These are phyloP conservation scores for Philhelius pedissequus DNA, from an alignment of 2,888 invertebrate genomes.

Conservation along the genomic window DNA sequence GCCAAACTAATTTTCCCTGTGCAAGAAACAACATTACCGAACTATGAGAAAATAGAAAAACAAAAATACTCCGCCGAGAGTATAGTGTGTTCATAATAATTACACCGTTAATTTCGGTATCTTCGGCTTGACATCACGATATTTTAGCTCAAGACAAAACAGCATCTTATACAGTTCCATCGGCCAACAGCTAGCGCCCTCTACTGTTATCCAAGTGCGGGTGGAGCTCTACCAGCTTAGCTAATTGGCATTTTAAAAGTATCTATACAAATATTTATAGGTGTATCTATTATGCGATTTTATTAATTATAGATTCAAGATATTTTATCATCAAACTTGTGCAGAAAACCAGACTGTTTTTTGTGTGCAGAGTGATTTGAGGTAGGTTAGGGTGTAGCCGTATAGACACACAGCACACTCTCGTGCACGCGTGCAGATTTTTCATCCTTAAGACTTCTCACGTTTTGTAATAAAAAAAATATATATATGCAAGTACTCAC, in stretches of 20 bases:
- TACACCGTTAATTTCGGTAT: constrained; percentile 37
- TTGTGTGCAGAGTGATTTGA: background rate
- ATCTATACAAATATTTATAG: background rate
- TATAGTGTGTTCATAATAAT: constrained; percentile 25
- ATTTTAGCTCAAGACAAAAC: constrained; percentile 3
- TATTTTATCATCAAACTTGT: constrained; percentile 52
- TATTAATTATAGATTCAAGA: constrained; percentile 60
- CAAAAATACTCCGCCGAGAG: background rate
- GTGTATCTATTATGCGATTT: background rate
- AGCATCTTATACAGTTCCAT: background rate
- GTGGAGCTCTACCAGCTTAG: constrained; percentile 46
- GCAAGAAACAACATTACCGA: background rate
- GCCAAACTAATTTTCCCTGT: constrained; percentile 27
- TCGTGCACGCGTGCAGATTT: constrained; percentile 32
- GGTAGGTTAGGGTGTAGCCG: constrained; percentile 49
- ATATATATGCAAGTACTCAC: background rate
- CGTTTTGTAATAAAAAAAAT: constrained; percentile 14
- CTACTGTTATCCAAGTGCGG: constrained; percentile 37
- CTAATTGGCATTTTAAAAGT: constrained; percentile 63
- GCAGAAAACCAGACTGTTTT: constrained; percentile 8
- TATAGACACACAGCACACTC: constrained; percentile 19
- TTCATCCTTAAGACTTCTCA: constrained; percentile 31
- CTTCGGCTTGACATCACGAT: constrained; percentile 1
- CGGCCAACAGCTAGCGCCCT: constrained; percentile 19
- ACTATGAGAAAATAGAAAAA: background rate